A percentile compares a stretch with the other conserved stretches of the same genome.
phyloP scores from a whole-genome alignment of 2,888 invertebrate genomes.

The Hirtodrosophila trivittata region DNA sequence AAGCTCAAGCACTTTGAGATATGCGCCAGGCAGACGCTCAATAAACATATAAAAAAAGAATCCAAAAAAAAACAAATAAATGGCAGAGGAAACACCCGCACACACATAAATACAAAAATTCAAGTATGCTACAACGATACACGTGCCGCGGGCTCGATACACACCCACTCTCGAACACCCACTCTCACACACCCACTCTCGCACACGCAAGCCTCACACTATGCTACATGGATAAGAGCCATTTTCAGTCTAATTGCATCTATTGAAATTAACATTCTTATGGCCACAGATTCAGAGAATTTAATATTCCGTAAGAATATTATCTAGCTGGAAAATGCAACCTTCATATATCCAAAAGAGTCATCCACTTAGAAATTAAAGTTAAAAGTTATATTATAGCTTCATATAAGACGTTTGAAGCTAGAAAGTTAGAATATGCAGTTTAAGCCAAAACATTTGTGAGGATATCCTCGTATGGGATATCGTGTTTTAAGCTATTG shows the following conservation, averaged over 20 bases:
- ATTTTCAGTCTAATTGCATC: constrained; percentile 15
- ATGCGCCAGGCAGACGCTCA: constrained; percentile 70
- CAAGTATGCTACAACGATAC: constrained; percentile 22
- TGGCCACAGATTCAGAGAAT: too few species aligned
- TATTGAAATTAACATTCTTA: too few species aligned
- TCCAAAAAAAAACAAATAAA: constrained; percentile 60
- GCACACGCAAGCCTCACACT: constrained; percentile 15
- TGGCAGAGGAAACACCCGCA: constrained; percentile 51
- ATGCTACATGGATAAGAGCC: constrained; percentile 8
- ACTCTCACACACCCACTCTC: neutral
- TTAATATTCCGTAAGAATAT: too few species aligned
- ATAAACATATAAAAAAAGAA: constrained; percentile 59
- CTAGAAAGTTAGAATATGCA: too few species aligned
- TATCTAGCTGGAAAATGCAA: too few species aligned
- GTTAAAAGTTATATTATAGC: too few species aligned
- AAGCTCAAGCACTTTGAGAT: constrained; percentile 74
- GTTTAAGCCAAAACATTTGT: too few species aligned
- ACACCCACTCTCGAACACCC: constrained; percentile 4
- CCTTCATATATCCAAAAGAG: too few species aligned
- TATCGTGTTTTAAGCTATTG: too few species aligned
- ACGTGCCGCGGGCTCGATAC: constrained; percentile 17
- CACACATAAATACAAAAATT: constrained; percentile 9
- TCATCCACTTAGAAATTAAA: too few species aligned
- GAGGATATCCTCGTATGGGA: too few species aligned
- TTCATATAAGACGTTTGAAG: too few species aligned